These are phyloP conservation scores for Gadopsis bispinosus DNA, from an alignment of 2,797 vertebrate species.

Conservation along the genomic window DNA sequence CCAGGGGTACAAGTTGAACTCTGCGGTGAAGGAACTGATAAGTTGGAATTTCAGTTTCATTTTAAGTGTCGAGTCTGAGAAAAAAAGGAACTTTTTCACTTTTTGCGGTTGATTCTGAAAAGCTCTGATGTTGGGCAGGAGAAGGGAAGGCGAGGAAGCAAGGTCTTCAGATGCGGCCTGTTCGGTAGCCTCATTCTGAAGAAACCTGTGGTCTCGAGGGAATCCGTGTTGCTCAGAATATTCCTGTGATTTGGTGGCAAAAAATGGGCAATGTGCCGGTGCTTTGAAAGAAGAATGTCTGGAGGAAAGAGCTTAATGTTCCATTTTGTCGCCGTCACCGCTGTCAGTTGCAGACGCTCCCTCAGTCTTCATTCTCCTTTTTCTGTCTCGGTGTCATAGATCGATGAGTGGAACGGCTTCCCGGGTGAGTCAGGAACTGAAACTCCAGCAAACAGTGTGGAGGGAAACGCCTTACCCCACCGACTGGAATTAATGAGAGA, in stretches of 20 bases:
- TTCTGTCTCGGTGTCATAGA: conserved; percentile 12
- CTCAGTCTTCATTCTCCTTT: conserved; percentile 14
- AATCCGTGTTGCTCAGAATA: conserved; percentile 4
- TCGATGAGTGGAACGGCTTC: conserved; percentile 14
- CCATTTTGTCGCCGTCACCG: not conserved
- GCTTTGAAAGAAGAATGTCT: conserved; percentile 21
- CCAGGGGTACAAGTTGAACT: conserved; percentile 5
- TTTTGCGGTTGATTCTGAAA: not conserved
- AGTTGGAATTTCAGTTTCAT: not conserved
- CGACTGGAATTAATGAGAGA: conserved; percentile 10
- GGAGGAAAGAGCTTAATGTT: not conserved
- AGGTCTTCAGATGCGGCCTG: conserved; percentile 8
- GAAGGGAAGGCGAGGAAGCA: not conserved
- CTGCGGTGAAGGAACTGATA: not conserved
- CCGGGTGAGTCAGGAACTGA: conserved; percentile 13
- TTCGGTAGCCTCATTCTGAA: conserved; percentile 1
- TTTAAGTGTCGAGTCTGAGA: not conserved
- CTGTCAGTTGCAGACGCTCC: conserved; percentile 1
- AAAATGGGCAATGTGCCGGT: not conserved
- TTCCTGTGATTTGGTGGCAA: conserved; percentile 4
- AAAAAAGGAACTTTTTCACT: not conserved
- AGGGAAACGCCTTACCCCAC: not conserved
- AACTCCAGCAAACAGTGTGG: not conserved
- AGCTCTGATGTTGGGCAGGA: not conserved
- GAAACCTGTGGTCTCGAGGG: conserved; percentile 3